phyloP scores from a whole-genome alignment of 2,888 invertebrate species.

The Eristalis tenax region DNA sequence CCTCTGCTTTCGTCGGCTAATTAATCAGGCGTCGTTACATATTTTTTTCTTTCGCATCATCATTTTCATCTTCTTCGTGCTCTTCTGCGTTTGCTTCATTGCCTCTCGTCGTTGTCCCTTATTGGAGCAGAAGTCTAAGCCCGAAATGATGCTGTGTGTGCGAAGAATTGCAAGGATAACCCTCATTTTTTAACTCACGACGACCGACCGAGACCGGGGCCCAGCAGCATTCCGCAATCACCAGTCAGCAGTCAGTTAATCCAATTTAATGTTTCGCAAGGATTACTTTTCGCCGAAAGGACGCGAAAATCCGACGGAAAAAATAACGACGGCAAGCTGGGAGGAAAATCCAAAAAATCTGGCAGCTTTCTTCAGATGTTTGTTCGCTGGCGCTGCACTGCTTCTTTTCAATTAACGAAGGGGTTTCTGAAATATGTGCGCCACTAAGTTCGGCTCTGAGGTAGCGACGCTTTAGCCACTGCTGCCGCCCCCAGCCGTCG shows the following conservation, averaged over 20 bases:
- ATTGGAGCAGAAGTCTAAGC: not conserved
- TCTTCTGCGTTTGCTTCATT: not conserved
- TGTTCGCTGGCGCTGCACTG: constrained; percentile 26
- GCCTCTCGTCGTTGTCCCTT: not conserved
- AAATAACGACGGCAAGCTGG: not conserved
- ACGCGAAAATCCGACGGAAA: not conserved
- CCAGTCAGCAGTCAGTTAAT: constrained; percentile 46
- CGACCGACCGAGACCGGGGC: too few species aligned
- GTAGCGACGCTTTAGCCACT: not conserved
- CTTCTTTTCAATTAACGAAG: constrained; percentile 52
- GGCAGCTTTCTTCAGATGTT: constrained; percentile 30
- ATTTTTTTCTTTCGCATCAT: not conserved
- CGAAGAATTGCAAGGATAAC: not conserved
- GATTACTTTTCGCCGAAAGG: constrained; percentile 21
- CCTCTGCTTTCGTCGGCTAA: constrained; percentile 62
- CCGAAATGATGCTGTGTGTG: not conserved
- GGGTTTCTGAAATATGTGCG: constrained; percentile 26
- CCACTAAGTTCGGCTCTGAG: not conserved
- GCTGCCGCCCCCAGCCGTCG: not conserved
- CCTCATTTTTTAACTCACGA: not conserved
- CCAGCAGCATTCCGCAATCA: constrained; percentile 22
- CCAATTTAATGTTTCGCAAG: constrained; percentile 60
- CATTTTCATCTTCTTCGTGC: not conserved
- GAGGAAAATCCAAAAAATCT: constrained; percentile 13
- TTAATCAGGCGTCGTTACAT: constrained; percentile 51